Conservation (phyloP, 2,888 invertebrate species). For the Coenonympha glycerion region DNA sequence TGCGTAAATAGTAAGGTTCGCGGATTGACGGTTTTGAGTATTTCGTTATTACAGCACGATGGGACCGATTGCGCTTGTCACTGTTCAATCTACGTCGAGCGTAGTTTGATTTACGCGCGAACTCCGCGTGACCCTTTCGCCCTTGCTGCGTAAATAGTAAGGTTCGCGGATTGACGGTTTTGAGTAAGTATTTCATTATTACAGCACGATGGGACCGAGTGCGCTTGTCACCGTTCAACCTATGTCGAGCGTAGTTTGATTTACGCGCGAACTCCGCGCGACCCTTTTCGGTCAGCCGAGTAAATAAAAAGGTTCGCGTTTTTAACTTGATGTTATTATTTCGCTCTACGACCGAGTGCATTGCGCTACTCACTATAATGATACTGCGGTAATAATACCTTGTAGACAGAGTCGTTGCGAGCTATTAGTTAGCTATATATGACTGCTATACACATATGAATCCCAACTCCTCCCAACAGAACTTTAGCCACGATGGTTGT, state of each 20-base stretch:
- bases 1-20: constrained; percentile 67
- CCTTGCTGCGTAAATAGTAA: constrained; percentile 59
- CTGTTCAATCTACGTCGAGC: not conserved
- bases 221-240: not conserved
- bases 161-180: constrained; percentile 48
- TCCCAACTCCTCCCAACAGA: too few relatives aligned
- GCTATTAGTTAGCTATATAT: too few relatives aligned
- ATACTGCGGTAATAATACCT: too few relatives aligned
- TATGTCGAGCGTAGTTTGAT: not conserved
- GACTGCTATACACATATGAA: too few relatives aligned
- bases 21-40: constrained; percentile 33
- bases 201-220: not conserved
- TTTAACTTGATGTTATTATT: too few relatives aligned
- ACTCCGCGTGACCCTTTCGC: constrained; percentile 41
- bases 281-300: not conserved
- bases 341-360: too few relatives aligned
- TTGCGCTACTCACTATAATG: too few relatives aligned
- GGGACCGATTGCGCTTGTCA: constrained; percentile 1
- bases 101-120: constrained; percentile 72
- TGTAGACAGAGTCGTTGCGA: too few relatives aligned
- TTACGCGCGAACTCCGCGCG: not conserved
- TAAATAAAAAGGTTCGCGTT: not conserved
- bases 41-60: constrained; percentile 2
- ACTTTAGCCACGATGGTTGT: too few relatives aligned
- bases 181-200: constrained; percentile 23